phyloP scores from a whole-genome alignment of 1,140 invertebrate species.

The Himalopsyche phryganea region DNA sequence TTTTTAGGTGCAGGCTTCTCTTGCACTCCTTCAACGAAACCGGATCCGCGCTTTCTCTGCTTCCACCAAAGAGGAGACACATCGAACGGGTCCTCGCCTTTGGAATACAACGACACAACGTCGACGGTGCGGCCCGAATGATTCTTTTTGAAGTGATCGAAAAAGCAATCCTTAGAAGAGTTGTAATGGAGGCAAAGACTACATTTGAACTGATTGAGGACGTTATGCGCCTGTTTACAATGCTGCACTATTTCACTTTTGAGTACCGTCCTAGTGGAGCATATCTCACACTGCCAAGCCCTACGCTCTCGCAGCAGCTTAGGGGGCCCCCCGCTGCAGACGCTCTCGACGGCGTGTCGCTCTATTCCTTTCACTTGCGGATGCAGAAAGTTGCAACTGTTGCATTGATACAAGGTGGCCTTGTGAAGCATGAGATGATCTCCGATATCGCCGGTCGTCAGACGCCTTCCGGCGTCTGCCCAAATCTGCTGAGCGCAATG shows the following conservation, averaged over 20 bases:
- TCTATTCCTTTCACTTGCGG: conserved; percentile 61
- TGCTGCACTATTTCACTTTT: conserved; percentile 60
- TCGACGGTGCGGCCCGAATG: conserved; percentile 46
- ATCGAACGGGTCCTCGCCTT: conserved; percentile 12
- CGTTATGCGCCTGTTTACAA: conserved; percentile 54
- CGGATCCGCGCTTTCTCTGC: conserved; percentile 20
- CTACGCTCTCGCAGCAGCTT: conserved; percentile 39
- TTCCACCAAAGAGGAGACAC: conserved; percentile 19
- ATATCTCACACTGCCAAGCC: conserved; percentile 68
- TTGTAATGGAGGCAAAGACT: conserved; percentile 58
- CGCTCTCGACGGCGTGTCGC: conserved; percentile 62
- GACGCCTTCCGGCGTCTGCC: conserved; percentile 38
- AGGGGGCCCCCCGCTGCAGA: conserved; percentile 42
- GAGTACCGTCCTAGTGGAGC: conserved; percentile 58
- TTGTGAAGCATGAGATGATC: conserved; percentile 75
- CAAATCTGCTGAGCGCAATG: conserved; percentile 58
- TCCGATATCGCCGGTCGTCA: conserved; percentile 56
- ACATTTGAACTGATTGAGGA: conserved; percentile 66
- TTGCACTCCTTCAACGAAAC: conserved; percentile 6
- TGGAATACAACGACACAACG: conserved; percentile 35
- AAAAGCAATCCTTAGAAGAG: conserved; percentile 53
- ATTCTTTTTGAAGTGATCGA: conserved; percentile 54
- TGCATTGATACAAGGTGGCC: conserved; percentile 65
- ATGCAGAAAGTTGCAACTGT: conserved; percentile 63
- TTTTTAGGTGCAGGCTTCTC: not conserved